Evolutionary conservation across 2,888 invertebrate species (phyloP), one percentile per base, ranked within the genome.

Genomic region (Troglohyphantes excavatus): DNA sequence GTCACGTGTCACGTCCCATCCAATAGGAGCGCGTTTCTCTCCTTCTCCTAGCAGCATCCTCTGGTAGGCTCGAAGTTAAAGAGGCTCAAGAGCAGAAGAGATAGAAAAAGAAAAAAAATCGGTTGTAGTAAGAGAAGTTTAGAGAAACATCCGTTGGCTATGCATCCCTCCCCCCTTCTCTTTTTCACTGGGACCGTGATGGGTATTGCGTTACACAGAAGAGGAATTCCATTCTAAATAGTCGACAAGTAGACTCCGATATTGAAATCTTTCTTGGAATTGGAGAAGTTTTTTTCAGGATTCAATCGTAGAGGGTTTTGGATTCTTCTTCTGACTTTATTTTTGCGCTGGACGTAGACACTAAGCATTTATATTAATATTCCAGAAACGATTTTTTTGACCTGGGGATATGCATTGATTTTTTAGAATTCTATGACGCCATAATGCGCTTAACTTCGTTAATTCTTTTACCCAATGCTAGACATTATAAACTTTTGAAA

Each of bases 1-100:
- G 73, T 81, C 73, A 73, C 17, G 21, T 53, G 53, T 53, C 17
- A 1, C 1, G 33, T 9, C 17, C 5, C 81, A 67, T 26, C 87
- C 87, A 88, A 88, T 81, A 9, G 46, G 70, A 39, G 26, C 1
- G 17, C 39, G 13, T 26, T 27, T 26, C n/a, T 23, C 79, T 79
- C 79, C 79, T 79, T 29, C 78, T 63, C 33, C 29, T 59, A n/a
- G 5, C n/a, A 23, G 6, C 61, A 72, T 82, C 82, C 70, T 72
- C 70, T 82, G 82, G 73, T 67, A 33, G 61, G 75, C 23, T 65
- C 11, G 61, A 61, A 75, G 75, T 75, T 75, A 3, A 39, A 39
- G 39, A 39, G 29, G 29, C 21, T 33, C n/a, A 26, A 68, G 46
- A 65, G 5, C 23, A 19, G 26, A 21, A 59, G 26, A 21, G 19